Evolutionary conservation across 37 sponge, comb jelly and placozoan genomes (phyloP), one percentile per base, ranked within the genome.

Genomic region (Aplysina aerophoba): DNA sequence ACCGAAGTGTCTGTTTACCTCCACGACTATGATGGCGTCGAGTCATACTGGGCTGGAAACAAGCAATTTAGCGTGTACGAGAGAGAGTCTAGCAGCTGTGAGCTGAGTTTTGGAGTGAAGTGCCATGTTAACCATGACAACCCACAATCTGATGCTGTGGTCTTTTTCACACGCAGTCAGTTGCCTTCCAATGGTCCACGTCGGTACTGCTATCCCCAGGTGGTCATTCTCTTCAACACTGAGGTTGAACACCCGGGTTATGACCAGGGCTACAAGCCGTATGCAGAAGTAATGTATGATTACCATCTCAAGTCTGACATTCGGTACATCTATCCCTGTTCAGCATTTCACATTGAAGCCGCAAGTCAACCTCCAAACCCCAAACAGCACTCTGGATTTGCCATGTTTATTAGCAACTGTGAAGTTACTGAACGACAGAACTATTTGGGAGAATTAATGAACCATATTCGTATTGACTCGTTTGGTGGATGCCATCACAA

Each of bases 301-400:
- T 75, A 75, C 25, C 78, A 75, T 75, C 78, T 50, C 21, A 16
- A 41, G 11, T 75, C 78, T 19, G n/a, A 75, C 21, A 50, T 75
- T 22, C 37, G 39, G 53, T 24, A 40, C 21, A 40, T 75, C 11
- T 75, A 75, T 11, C 22, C 54, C 1, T 75, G 78, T 21, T n/a
- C n/a, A n/a, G n/a, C n/a, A n/a, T 8, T 3, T 44, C 50, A 44
- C 8, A 44, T 44, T 8, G 1, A 15, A 16, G 53, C 3, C 20
- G 11, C 41, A 21, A 50, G 17, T 3, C 2, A 38, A 41, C 50
- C 3, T 3, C 50, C 50, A 11, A 44, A 44, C 8, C 50, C 3
- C 50, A 44, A 3, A 3, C 3, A 44, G 6, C 50, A 8, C 8
- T 44, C 50, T 44, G 50, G 50, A 44, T 11, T 44, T 44, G 50